phyloP scores from a whole-genome alignment of 2,113 vertebrate species.

The Phrynosoma blainvillii region DNA sequence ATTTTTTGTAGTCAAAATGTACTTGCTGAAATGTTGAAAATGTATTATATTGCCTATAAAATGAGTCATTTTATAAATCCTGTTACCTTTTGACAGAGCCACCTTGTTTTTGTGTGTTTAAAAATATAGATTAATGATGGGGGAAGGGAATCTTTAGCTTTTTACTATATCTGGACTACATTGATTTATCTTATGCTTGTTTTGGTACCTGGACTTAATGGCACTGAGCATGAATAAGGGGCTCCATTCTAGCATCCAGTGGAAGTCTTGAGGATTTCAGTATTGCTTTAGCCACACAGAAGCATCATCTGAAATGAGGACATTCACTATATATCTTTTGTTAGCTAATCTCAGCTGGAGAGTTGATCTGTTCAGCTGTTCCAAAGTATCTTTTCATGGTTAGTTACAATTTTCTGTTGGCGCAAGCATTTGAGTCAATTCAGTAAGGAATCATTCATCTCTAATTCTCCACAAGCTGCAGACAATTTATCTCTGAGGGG shows the following conservation, averaged over 20 bases:
- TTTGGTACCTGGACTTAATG: background rate
- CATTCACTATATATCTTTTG: background rate
- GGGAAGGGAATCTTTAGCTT: background rate
- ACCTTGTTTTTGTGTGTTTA: no score
- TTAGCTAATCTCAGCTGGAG: background rate
- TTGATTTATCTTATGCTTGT: background rate
- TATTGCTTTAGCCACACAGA: background rate
- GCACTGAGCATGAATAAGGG: background rate
- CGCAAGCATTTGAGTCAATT: constrained; percentile 12
- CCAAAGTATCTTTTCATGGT: background rate
- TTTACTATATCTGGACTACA: background rate
- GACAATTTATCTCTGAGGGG: constrained; percentile 16
- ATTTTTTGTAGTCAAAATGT: no score
- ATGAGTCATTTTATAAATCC: no score
- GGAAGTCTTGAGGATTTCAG: background rate
- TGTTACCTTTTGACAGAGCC: no score
- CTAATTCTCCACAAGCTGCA: constrained; percentile 23
- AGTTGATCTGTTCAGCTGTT: constrained; percentile 10
- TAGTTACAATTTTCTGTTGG: background rate
- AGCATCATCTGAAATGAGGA: background rate
- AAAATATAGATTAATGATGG: background rate
- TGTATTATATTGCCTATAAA: no score
- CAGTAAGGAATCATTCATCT: constrained; percentile 4
- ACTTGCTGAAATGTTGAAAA: no score
- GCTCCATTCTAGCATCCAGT: no score